Evolutionary conservation across 2,113 vertebrate genomes (phyloP).

Genomic region (Oxygymnocypris stewartii): DNA sequence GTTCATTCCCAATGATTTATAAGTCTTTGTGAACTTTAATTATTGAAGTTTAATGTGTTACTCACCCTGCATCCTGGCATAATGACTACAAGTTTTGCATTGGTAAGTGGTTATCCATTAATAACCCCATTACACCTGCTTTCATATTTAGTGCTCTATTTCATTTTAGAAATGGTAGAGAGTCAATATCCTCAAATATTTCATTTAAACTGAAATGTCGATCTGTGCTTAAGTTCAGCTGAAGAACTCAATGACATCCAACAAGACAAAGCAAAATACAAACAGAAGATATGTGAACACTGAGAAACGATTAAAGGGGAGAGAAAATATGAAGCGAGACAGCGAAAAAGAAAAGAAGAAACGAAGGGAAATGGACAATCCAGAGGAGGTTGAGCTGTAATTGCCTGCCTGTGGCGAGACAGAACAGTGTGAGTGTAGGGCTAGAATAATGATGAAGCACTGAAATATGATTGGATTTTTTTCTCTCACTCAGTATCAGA

Average conservation of each 20-base stretch:
- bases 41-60: not conserved
- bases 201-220: not conserved
- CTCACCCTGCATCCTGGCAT: not conserved
- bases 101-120: not conserved
- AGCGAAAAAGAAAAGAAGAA: constrained; percentile 9
- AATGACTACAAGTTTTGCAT: not conserved
- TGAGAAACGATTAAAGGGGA: not conserved
- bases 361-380: constrained; percentile 42
- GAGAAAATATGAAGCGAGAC: not conserved
- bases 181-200: not conserved
- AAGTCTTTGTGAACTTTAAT: not conserved
- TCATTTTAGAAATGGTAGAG: not conserved
- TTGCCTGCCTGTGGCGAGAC: constrained; percentile 80
- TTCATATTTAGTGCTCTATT: not conserved
- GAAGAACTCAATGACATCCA: not conserved
- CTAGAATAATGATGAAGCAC: constrained; percentile 81
- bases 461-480: constrained; percentile 41
- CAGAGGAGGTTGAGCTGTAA: constrained; percentile 69
- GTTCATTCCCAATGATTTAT: not conserved
- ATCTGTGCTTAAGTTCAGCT: not conserved
- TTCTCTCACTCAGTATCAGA: not conserved
- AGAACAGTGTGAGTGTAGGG: constrained; percentile 70
- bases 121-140: not conserved
- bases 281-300: constrained; percentile 27
- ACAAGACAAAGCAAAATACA: constrained; percentile 1